Base-by-base conservation (phyloP, 1,140 invertebrate genomes). In the Ostrea edulis region DNA sequence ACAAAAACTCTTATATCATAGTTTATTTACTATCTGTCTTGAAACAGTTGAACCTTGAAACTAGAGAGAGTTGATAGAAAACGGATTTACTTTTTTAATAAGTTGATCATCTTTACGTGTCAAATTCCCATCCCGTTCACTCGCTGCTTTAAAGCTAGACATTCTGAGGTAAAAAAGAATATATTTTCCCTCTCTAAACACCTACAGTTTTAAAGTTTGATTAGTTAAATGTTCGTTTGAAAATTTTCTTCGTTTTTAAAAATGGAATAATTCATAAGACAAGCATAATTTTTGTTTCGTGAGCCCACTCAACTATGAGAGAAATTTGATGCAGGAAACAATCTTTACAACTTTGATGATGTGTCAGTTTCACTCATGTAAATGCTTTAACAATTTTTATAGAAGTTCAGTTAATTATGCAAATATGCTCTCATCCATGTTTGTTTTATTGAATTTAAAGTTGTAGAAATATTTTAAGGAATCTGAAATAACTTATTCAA, bases 1-100 rank as follows among this genome's bases (percentile, higher is more conserved):
- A 58, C 83, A 85, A 85, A 85, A 85, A 44, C 53, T 85, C 83
- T 54, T 85, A 62, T 55, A 85, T 85, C 83, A 85, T 22, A 52
- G 29, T 55, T 85, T 58, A 85, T 85, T 85, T 85, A 85, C 83
- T 58, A 85, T 58, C 83, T 85, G 83, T 85, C 83, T 62, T 44
- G 68, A 55, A 55, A 58, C 83, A 58, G 53, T 85, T 85, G 83
- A 85, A 85, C 83, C 83, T 54, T 44, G 53, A 77, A 77, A 77
- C 68, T 77, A 77, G 68, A 77, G 68, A 77, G 68, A 71, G 5
- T 35, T 77, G 68, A 77, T 77, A 77, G 68, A 77, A 77, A 77
- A 77, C 68, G 68, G 68, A 77, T 25, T 77, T 62, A 62, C 58
- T n/a, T 62, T 62, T 62, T 77, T 29, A 25, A 77, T 29, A 77